Conservation (phyloP, 2,888 invertebrate genomes). For the Heliconius ismenius region DNA sequence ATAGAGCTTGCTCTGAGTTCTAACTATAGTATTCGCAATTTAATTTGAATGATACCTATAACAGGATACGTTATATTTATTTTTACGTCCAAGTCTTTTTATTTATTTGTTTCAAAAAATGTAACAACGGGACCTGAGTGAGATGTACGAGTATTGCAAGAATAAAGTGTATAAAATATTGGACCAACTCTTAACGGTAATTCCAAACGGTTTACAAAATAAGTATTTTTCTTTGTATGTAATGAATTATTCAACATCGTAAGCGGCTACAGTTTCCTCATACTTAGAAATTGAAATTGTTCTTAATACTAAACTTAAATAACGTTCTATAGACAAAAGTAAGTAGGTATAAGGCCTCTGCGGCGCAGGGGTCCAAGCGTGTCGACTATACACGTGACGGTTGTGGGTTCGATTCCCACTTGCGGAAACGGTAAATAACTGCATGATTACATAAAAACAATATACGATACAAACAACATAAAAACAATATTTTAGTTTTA, state of each 20-base stretch:
- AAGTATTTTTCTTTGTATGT: conserved; percentile 25
- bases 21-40: not conserved
- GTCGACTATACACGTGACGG: too few species aligned
- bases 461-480: too few species aligned
- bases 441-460: too few species aligned
- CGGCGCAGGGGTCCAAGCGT: too few species aligned
- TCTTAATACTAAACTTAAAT: not conserved
- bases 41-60: not conserved
- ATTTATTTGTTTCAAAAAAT: not conserved
- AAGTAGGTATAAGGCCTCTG: not conserved
- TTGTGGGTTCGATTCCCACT: too few species aligned
- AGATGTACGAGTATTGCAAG: conserved; percentile 43
- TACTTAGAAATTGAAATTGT: conserved; percentile 4
- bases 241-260: conserved; percentile 43
- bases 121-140: conserved; percentile 43
- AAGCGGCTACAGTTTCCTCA: not conserved
- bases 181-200: conserved; percentile 45
- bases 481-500: not conserved
- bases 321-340: not conserved
- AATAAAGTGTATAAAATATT: conserved; percentile 39
- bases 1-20: too few species aligned
- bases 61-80: not conserved
- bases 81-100: not conserved
- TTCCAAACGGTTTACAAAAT: conserved; percentile 33
- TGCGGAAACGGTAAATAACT: too few species aligned